Percentiles rank a stretch among this genome's conserved stretches.
These are phyloP conservation scores for Adelges cooleyi DNA, from an alignment of 1,140 invertebrate species.

Conservation along the genomic window DNA sequence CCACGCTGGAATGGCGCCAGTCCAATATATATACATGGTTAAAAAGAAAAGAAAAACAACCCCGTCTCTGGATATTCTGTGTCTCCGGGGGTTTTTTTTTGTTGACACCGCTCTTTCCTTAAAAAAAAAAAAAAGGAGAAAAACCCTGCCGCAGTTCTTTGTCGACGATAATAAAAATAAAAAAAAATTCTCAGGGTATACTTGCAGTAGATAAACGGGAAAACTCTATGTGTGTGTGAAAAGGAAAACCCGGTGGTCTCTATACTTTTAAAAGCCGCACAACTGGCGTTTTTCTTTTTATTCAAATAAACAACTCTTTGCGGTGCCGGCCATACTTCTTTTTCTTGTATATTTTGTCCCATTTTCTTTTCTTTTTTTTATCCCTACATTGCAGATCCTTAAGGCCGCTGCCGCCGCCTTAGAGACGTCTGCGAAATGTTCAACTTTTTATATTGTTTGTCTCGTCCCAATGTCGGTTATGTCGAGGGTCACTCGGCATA, in stretches of 20 bases:
- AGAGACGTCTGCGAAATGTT: neutral
- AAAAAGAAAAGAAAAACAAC: neutral
- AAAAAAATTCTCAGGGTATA: neutral
- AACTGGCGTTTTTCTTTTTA: constrained; percentile 19
- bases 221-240: neutral
- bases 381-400: neutral
- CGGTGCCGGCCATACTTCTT: neutral
- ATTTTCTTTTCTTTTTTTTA: neutral
- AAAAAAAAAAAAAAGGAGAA: neutral
- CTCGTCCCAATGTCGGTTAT: neutral
- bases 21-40: neutral
- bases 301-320: constrained; percentile 4
- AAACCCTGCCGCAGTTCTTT: neutral
- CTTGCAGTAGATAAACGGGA: neutral
- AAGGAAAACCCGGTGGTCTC: neutral
- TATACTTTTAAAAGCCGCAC: constrained; percentile 2
- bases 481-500: neutral
- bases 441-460: neutral
- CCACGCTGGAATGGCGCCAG: constrained; percentile 10
- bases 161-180: neutral
- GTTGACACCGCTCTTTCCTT: neutral
- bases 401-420: neutral
- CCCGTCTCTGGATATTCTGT: too few relatives aligned
- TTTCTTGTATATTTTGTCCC: neutral
- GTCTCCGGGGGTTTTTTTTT: neutral